Evolutionary conservation across 2,888 invertebrate genomes (phyloP).

Genomic region (Rutpela maculata): DNA sequence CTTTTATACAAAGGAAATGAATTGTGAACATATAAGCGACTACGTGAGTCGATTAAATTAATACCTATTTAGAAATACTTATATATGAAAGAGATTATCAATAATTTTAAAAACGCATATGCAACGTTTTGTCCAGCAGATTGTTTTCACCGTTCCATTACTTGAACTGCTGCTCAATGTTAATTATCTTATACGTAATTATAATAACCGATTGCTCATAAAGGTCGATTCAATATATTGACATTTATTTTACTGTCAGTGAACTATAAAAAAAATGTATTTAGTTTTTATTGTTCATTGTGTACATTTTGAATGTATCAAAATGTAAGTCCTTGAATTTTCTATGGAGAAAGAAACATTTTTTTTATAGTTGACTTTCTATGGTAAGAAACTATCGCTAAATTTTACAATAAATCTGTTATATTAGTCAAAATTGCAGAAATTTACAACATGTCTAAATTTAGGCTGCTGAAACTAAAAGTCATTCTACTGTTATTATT

Average conservation of each 20-base stretch:
- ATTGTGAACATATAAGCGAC: background rate
- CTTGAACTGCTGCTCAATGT: background rate
- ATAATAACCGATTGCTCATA: background rate
- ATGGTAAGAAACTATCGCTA: background rate
- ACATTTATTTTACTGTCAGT: background rate
- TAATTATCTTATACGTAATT: no score
- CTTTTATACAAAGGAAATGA: background rate
- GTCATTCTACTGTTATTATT: background rate
- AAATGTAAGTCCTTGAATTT: background rate
- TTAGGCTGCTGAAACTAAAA: background rate
- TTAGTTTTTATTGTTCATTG: background rate
- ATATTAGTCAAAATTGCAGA: background rate
- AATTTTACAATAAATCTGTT: background rate
- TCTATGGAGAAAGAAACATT: background rate
- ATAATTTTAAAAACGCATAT: no score
- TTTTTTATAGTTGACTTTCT: slow-evolving; percentile 3
- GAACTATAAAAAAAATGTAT: background rate
- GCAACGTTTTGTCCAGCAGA: background rate
- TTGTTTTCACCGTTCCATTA: background rate
- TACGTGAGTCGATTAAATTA: background rate
- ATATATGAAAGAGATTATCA: no score
- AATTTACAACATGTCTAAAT: background rate
- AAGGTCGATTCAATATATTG: background rate
- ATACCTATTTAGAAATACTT: no score
- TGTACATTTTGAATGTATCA: background rate